These are phyloP conservation scores for Caenorhabditis drosophilae DNA, from an alignment of 2,888 invertebrate genomes.

Conservation along the genomic window DNA sequence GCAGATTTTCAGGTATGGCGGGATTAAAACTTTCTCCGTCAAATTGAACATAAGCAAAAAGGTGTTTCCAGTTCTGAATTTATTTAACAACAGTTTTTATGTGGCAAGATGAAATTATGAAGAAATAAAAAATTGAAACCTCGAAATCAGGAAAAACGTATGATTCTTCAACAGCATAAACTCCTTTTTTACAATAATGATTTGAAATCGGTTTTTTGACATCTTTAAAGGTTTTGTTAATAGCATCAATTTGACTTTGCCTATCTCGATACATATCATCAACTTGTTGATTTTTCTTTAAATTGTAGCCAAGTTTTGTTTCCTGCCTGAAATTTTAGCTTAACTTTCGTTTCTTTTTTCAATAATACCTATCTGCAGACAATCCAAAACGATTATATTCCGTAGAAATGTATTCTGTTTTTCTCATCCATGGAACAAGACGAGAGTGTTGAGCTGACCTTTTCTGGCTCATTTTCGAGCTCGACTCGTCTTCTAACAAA, in stretches of 20 bases:
- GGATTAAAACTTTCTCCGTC: conserved; percentile 95
- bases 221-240: conserved; percentile 94
- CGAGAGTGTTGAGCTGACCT: conserved; percentile 90
- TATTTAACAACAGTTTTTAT: too few species aligned
- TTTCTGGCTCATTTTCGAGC: conserved; percentile 17
- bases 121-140: conserved; percentile 66
- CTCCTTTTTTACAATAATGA: conserved; percentile 95
- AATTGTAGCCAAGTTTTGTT: conserved; percentile 96
- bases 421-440: conserved; percentile 95
- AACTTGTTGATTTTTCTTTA: conserved; percentile 78
- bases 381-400: conserved; percentile 97
- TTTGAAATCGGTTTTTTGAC: conserved; percentile 78
- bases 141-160: conserved; percentile 93
- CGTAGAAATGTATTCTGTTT: conserved; percentile 97
- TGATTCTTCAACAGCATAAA: conserved; percentile 85
- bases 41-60: conserved; percentile 94
- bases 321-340: conserved; percentile 78
- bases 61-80: conserved; percentile 90
- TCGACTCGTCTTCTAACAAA: conserved; percentile 47
- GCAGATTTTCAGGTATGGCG: conserved; percentile 71
- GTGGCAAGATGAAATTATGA: conserved; percentile 48
- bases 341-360: not conserved
- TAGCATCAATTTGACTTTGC: conserved; percentile 94
- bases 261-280: conserved; percentile 92
- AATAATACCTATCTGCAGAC: conserved; percentile 77